Evolutionary conservation across 2,113 vertebrate species (phyloP), one percentile per base, ranked within the genome.

Genomic region (Colaptes auratus): DNA sequence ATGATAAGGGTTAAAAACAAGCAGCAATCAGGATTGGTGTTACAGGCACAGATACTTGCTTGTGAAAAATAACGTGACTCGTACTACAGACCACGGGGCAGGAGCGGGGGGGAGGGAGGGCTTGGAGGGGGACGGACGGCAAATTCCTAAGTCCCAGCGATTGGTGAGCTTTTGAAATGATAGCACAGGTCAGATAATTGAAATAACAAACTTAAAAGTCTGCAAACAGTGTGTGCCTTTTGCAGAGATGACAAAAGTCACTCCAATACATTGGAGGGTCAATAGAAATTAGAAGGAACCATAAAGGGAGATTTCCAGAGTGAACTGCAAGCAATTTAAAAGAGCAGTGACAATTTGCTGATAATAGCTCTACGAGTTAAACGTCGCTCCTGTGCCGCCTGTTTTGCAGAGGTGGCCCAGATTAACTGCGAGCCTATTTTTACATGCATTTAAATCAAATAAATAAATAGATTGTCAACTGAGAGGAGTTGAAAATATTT

Each of bases 381-480:
- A 6, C 4, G n/a, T 19, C 82, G 58, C 60, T 35, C 14, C 3
- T 31, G 24, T 63, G 59, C 46, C 82, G 80, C n/a, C 70, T 28
- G 7, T 36, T 78, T 86, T 78, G 33, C 55, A 87, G 24, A 55
- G 75, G 60, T 79, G 89, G 82, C 86, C 91, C 86, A 94, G 79
- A 95, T 86, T 31, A 70, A 67, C 86, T 83, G 75, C 91, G 59
- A 10, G 36, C n/a, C 88, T 80, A 60, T 63, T 71, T 81, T 80
- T 71, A 87, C 66, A 83, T 55, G 61, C 25, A 52, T 78, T 95
- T 69, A 53, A 91, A 87, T 85, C 46, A 86, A 87, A 92, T 92
- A 92, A 96, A 94, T 80, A 92, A 84, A 80, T 35, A 64, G 63
- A 73, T 46, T 66, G 92, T 91, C 89, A 95, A 91, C 92, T 28